A percentile compares a stretch with the other conserved stretches of the same genome.
phyloP scores from a whole-genome alignment of 2,113 vertebrate genomes.

The Platichthys stellatus region DNA sequence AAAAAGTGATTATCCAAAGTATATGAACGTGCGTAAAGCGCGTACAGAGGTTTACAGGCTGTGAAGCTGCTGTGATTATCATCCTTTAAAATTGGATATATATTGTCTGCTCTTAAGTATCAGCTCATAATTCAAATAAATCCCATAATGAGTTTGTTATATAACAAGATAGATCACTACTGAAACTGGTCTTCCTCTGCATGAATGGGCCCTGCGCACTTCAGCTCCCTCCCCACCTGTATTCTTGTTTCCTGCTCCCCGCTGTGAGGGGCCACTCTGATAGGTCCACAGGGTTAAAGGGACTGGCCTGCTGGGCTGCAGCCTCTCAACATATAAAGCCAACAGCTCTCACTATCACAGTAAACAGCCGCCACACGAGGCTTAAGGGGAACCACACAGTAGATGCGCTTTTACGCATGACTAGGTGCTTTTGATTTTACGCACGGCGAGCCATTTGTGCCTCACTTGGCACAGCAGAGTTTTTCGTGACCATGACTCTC shows the following conservation, averaged over 20 bases:
- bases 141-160: neutral
- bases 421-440: constrained; percentile 38
- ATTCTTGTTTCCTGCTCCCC: constrained; percentile 51
- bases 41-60: neutral
- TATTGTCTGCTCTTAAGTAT: neutral
- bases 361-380: constrained; percentile 4
- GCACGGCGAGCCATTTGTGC: constrained; percentile 41
- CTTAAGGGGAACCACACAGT: neutral
- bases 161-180: neutral
- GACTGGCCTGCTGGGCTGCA: constrained; percentile 65
- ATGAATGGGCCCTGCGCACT: constrained; percentile 30
- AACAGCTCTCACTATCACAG: constrained; percentile 24
- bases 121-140: neutral
- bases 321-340: constrained; percentile 75
- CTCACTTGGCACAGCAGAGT: constrained; percentile 5
- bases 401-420: constrained; percentile 65
- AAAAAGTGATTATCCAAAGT: neutral
- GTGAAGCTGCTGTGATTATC: neutral
- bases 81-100: neutral
- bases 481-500: constrained; percentile 76
- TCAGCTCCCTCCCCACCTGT: constrained; percentile 55
- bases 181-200: constrained; percentile 1
- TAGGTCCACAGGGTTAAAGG: constrained; percentile 78
- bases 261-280: constrained; percentile 72
- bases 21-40: neutral